Percentiles rank a stretch among this genome's conserved stretches.
These are phyloP conservation scores for Corydoras maculifer DNA, from an alignment of 2,113 vertebrate species.

Conservation along the genomic window DNA sequence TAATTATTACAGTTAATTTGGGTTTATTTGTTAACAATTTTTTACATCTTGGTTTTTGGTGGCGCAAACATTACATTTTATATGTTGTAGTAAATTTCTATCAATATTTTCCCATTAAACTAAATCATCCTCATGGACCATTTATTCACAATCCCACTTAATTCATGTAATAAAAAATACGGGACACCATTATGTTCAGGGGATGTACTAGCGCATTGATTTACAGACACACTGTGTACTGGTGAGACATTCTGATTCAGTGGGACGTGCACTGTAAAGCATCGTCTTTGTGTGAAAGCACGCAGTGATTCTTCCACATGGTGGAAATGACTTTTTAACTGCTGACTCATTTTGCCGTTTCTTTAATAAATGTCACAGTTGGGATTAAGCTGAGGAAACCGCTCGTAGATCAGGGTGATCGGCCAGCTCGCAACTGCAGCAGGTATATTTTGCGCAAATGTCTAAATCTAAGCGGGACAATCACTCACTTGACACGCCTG, in stretches of 20 bases:
- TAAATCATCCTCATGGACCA: too few species aligned
- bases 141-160: background rate
- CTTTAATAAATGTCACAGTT: slow-evolving; percentile 19
- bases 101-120: too few species aligned
- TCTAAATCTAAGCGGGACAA: slow-evolving; percentile 18
- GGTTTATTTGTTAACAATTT: too few species aligned
- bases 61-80: too few species aligned
- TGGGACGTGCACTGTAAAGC: background rate
- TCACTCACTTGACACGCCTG: slow-evolving; percentile 36
- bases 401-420: slow-evolving; percentile 18
- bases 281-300: slow-evolving; percentile 4
- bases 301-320: slow-evolving; percentile 18
- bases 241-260: slow-evolving; percentile 5
- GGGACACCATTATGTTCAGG: background rate
- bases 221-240: slow-evolving; percentile 2
- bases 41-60: too few species aligned
- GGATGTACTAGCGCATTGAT: background rate
- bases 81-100: too few species aligned
- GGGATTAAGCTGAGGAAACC: slow-evolving; percentile 20
- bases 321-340: slow-evolving; percentile 21
- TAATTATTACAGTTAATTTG: too few species aligned
- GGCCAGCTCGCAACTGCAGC: background rate
- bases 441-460: slow-evolving; percentile 28
- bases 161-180: slow-evolving; percentile 10
- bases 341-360: slow-evolving; percentile 11